A percentile compares a stretch with the other conserved stretches of the same genome.
Conservation (phyloP, 2,113 vertebrate species). For the Tinamus guttatus region DNA sequence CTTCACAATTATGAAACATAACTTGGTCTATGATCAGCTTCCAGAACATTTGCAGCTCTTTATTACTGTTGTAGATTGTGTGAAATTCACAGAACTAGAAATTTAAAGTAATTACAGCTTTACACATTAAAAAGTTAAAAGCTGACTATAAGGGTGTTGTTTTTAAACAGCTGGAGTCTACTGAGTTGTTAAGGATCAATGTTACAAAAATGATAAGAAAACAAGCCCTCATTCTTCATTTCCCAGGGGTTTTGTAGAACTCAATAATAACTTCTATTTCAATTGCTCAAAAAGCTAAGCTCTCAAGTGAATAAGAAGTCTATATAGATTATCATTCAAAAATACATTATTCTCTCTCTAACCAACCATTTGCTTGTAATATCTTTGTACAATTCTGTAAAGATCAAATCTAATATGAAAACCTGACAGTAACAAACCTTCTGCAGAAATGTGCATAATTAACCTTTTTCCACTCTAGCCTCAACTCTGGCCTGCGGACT, state of each 20-base stretch:
- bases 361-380: not conserved
- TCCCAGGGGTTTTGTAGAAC: not conserved
- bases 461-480: not conserved
- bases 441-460: not conserved
- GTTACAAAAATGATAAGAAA: not conserved
- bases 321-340: not conserved
- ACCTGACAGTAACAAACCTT: not conserved
- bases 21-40: not conserved
- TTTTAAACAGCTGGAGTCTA: slow-evolving; percentile 5
- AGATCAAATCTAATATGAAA: not conserved
- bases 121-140: slow-evolving; percentile 4
- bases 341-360: not conserved
- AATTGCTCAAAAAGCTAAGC: not conserved
- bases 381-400: not conserved
- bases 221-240: not conserved
- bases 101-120: slow-evolving; percentile 40
- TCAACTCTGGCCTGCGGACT: not conserved
- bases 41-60: not conserved
- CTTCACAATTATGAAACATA: not conserved
- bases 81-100: not conserved
- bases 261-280: not conserved
- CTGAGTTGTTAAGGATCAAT: not conserved
- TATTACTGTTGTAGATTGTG: not conserved
- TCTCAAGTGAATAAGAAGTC: not conserved
- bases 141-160: not conserved